A percentile compares a stretch with the other conserved stretches of the same genome.
phyloP scores from a whole-genome alignment of 2,888 invertebrate species.

The Yponomeuta malinellus region DNA sequence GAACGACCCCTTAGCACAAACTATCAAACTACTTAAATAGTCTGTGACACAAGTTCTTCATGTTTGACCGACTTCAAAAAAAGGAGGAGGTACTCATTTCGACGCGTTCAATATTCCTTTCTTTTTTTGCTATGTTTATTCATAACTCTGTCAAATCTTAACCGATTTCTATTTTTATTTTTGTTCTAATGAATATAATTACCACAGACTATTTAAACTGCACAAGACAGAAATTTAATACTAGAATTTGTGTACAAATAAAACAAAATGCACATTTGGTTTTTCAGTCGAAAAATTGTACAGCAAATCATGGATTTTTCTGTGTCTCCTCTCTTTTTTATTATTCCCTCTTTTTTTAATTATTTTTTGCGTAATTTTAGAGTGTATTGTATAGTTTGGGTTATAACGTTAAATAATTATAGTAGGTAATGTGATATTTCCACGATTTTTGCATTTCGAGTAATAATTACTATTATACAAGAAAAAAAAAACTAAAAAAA shows the following conservation, averaged over 20 bases:
- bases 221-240: background rate
- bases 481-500: conserved; percentile 17
- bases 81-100: too few relatives aligned
- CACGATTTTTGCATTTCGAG: conserved; percentile 20
- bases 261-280: background rate
- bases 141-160: too few relatives aligned
- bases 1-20: too few relatives aligned
- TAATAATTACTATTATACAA: background rate
- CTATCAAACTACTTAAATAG: too few relatives aligned
- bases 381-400: conserved; percentile 1
- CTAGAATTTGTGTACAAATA: background rate
- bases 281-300: background rate
- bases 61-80: too few relatives aligned
- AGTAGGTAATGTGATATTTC: conserved; percentile 15
- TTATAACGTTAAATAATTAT: conserved; percentile 7
- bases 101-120: too few relatives aligned
- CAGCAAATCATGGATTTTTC: background rate
- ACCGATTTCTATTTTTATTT: too few relatives aligned
- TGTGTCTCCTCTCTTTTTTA: background rate
- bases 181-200: too few relatives aligned
- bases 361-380: background rate
- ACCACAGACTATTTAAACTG: too few relatives aligned
- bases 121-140: too few relatives aligned
- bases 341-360: background rate
- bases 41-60: too few relatives aligned